Evolutionary conservation across 2,113 vertebrate genomes (phyloP), one percentile per base, ranked within the genome.

Genomic region (Pteruthius melanotis): DNA sequence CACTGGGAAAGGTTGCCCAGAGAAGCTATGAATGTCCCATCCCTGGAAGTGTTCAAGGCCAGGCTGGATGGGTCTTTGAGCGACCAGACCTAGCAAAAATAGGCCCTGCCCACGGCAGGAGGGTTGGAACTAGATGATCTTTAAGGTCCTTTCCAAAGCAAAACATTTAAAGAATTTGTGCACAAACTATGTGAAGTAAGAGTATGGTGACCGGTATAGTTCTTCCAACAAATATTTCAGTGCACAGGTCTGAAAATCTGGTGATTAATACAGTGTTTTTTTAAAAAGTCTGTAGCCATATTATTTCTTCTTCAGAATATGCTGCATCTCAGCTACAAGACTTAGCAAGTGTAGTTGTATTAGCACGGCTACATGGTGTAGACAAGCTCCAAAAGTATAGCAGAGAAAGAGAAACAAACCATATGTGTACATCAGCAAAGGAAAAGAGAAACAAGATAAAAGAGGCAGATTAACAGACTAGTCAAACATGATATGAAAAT

Each of bases 141-240:
- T 39, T 31, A 57, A 57, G 52, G 35, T 49, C 11, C 28, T 68
- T 68, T 49, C 28, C 33, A 47, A 27, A 3, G 3, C 21, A 68
- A 33, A 81, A 39, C 11, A 7, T 81, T 47, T 2, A 45, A 17
- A 5, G 5, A 56, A 56, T 78, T 56, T 77, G 13, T 84, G 39
- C 28, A 17, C 4, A 7, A 78, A 39, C 33, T 72, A 24, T 21
- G 27, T 31, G 30, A 85, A 78, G 23, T 61, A 80, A 42, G 23
- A 4, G 0, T 11, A 9, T n/a, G 11, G 13, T 52, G 26, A 42
- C 13, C 3, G 1, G 7, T 74, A 11, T 45, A 15, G 22, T 64
- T 78, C 26, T 69, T 59, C 28, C 40, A 88, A 31, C 13, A 85
- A 54, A 47, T 74, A 70, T 30, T 40, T 42, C 35, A 44, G 17